Percentiles rank a stretch among this genome's conserved stretches.
These are phyloP conservation scores for Euzetes globulus DNA, from an alignment of 2,888 invertebrate species.

Conservation along the genomic window DNA sequence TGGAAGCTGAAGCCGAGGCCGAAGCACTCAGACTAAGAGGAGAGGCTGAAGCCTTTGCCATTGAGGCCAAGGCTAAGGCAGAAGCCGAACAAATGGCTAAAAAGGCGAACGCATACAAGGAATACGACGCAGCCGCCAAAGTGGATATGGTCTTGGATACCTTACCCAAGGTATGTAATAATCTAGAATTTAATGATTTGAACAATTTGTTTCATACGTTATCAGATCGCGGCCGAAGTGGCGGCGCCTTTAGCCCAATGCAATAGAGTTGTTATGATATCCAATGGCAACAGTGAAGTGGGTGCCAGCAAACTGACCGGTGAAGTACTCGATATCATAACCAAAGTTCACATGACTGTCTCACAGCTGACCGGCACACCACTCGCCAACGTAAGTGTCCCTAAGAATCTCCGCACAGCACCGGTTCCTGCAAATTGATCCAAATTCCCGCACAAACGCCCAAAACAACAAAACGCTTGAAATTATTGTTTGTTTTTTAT, in stretches of 20 bases:
- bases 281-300: conserved; percentile 73
- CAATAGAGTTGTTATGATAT: conserved; percentile 93
- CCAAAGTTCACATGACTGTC: conserved; percentile 82
- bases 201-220: not conserved
- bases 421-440: not conserved
- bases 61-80: conserved; percentile 86
- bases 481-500: too few relatives aligned
- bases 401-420: conserved; percentile 7
- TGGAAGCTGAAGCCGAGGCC: conserved; percentile 92
- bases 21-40: conserved; percentile 72
- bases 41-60: conserved; percentile 71
- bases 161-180: conserved; percentile 71
- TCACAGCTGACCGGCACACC: conserved; percentile 70
- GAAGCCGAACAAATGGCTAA: conserved; percentile 95
- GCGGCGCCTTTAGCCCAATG: conserved; percentile 89
- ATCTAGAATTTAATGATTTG: conserved; percentile 14
- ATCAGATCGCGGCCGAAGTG: conserved; percentile 86
- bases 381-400: conserved; percentile 53
- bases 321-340: conserved; percentile 86
- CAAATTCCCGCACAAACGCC: not conserved
- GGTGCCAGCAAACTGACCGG: conserved; percentile 91
- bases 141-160: conserved; percentile 93
- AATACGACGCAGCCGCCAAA: conserved; percentile 91
- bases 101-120: conserved; percentile 94
- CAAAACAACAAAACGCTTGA: too few relatives aligned